These are phyloP conservation scores for Eclectus roratus DNA, from an alignment of 2,113 vertebrate genomes.

Conservation along the genomic window DNA sequence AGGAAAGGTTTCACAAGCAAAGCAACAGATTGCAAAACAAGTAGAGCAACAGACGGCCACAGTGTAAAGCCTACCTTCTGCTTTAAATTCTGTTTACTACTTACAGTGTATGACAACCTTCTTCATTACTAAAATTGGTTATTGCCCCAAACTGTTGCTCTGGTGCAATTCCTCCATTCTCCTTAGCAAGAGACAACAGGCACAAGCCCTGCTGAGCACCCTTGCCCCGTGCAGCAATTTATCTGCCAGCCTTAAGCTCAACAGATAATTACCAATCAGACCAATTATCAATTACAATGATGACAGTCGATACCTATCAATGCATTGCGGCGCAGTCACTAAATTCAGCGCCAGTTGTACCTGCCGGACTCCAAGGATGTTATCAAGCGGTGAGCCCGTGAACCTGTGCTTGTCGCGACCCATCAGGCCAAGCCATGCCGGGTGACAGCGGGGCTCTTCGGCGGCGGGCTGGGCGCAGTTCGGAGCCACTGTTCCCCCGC, in stretches of 20 bases:
- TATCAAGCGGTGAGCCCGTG: background rate
- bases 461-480: background rate
- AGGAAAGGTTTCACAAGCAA: background rate
- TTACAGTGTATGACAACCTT: background rate
- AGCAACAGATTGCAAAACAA: background rate
- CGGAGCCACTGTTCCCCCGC: background rate
- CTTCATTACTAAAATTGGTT: background rate
- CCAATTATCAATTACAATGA: too few species aligned
- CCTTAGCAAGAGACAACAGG: too few species aligned
- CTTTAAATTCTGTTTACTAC: background rate
- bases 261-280: background rate
- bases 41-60: background rate
- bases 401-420: too few species aligned
- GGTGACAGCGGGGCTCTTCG: background rate
- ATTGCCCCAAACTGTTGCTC: background rate
- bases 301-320: background rate
- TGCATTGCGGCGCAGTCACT: accelerated
- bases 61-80: background rate
- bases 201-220: background rate
- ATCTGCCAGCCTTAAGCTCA: background rate
- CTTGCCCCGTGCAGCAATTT: background rate
- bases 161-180: background rate
- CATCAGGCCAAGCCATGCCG: background rate
- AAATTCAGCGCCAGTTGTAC: too few species aligned
- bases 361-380: background rate